Percentiles rank a stretch among this genome's conserved stretches.
Evolutionary conservation across 2,888 invertebrate species (phyloP).

Genomic region (Keiferia lycopersicella): DNA sequence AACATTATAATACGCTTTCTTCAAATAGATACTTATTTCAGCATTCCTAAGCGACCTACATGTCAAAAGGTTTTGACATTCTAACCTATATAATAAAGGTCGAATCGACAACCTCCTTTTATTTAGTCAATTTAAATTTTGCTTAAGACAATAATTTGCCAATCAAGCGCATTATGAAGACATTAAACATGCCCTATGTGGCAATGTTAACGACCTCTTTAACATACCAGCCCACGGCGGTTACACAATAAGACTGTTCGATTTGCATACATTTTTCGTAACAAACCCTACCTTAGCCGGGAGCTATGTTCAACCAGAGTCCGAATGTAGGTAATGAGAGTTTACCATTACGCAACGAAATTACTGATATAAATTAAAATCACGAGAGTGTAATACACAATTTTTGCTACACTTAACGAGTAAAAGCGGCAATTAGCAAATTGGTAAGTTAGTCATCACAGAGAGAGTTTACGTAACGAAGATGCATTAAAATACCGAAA

Average conservation of each 20-base stretch:
- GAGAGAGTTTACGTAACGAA: slow-evolving; percentile 2
- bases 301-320: slow-evolving; percentile 16
- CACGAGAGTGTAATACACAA: slow-evolving; percentile 8
- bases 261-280: slow-evolving; percentile 36
- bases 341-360: slow-evolving; percentile 21
- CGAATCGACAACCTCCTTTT: background rate
- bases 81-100: too few relatives aligned
- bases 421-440: background rate
- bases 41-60: too few relatives aligned
- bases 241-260: slow-evolving; percentile 38
- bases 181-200: slow-evolving; percentile 20
- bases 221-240: slow-evolving; percentile 41
- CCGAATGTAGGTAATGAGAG: slow-evolving; percentile 27
- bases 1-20: too few relatives aligned
- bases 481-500: slow-evolving; percentile 4
- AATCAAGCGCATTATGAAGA: slow-evolving; percentile 10
- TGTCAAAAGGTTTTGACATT: background rate
- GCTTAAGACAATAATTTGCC: background rate
- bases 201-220: slow-evolving; percentile 38
- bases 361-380: slow-evolving; percentile 17
- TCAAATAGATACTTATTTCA: too few relatives aligned
- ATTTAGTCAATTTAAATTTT: background rate
- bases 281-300: slow-evolving; percentile 28
- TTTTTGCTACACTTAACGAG: background rate
- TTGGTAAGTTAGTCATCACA: slow-evolving; percentile 4